phyloP scores from a whole-genome alignment of 1,140 invertebrate species.

The Euglossa dilemma region DNA sequence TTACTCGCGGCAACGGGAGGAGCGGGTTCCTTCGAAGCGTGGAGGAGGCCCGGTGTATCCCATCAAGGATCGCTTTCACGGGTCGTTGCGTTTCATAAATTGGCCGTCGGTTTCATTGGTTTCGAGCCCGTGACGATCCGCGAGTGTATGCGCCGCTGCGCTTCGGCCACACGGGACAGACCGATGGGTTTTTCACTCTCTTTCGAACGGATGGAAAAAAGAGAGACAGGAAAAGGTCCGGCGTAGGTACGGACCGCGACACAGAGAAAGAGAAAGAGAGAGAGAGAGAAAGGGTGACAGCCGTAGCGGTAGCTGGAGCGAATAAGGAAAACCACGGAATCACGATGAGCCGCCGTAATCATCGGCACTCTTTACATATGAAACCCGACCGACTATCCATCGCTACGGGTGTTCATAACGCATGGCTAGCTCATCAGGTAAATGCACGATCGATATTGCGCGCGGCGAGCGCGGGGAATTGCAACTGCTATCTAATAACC shows the following conservation, averaged over 20 bases:
- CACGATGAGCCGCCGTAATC: constrained; percentile 69
- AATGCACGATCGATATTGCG: constrained; percentile 71
- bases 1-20: constrained; percentile 22
- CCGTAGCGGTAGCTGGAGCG: not conserved
- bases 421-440: constrained; percentile 74
- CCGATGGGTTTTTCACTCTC: constrained; percentile 43
- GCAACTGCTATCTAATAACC: constrained; percentile 75
- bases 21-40: constrained; percentile 23
- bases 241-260: not conserved
- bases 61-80: constrained; percentile 70
- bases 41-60: constrained; percentile 41
- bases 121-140: constrained; percentile 49
- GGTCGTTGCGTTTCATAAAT: constrained; percentile 68
- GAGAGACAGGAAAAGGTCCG: constrained; percentile 7
- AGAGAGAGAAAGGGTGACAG: not conserved
- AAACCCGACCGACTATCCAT: constrained; percentile 55
- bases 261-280: not conserved
- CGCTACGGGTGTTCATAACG: constrained; percentile 69
- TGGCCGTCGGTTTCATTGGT: constrained; percentile 66
- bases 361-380: constrained; percentile 68
- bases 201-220: constrained; percentile 27
- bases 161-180: constrained; percentile 35
- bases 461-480: constrained; percentile 59
- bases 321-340: constrained; percentile 54
- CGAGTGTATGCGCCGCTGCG: constrained; percentile 23